Evolutionary conservation across 2,888 invertebrate genomes (phyloP).

Genomic region (Chrysolina haemoptera): DNA sequence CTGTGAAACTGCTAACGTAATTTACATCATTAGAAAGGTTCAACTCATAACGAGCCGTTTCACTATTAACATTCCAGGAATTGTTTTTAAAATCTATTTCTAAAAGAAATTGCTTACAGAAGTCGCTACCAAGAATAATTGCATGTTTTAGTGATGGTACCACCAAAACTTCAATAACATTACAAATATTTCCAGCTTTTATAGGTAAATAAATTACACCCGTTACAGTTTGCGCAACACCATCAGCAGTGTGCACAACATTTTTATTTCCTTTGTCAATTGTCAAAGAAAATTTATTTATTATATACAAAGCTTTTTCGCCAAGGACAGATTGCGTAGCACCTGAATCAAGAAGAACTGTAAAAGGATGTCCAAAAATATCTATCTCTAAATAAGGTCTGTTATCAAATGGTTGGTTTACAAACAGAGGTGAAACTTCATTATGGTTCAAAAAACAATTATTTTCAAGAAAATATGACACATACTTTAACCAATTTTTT

Average conservation of each 20-base stretch:
- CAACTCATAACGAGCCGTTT: no score
- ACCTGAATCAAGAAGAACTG: slow-evolving; percentile 29
- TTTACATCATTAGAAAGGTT: slow-evolving; percentile 10
- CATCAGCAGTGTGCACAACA: slow-evolving; percentile 21
- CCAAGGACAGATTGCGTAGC: no score
- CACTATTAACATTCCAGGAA: slow-evolving; percentile 18
- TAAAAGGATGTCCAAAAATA: slow-evolving; percentile 23
- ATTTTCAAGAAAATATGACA: slow-evolving; percentile 24
- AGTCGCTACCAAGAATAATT: slow-evolving; percentile 26
- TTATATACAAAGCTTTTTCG: no score
- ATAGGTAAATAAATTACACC: slow-evolving; percentile 24
- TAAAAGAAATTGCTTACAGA: slow-evolving; percentile 23
- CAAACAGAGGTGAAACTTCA: slow-evolving; percentile 22
- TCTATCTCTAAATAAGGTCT: slow-evolving; percentile 30
- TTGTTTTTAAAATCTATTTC: slow-evolving; percentile 20
- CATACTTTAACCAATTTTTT: background rate
- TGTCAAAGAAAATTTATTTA: slow-evolving; percentile 13
- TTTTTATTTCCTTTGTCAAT: slow-evolving; percentile 12
- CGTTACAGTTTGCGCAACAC: background rate
- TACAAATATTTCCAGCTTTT: slow-evolving; percentile 2
- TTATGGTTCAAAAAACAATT: background rate
- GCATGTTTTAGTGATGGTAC: slow-evolving; percentile 19
- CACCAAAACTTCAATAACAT: slow-evolving; percentile 26
- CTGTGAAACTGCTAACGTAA: slow-evolving; percentile 2
- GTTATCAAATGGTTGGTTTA: no score